Percentiles rank a stretch among this genome's conserved stretches.
These are phyloP conservation scores for Melanotus villosus DNA, from an alignment of 2,888 invertebrate genomes.

Conservation along the genomic window DNA sequence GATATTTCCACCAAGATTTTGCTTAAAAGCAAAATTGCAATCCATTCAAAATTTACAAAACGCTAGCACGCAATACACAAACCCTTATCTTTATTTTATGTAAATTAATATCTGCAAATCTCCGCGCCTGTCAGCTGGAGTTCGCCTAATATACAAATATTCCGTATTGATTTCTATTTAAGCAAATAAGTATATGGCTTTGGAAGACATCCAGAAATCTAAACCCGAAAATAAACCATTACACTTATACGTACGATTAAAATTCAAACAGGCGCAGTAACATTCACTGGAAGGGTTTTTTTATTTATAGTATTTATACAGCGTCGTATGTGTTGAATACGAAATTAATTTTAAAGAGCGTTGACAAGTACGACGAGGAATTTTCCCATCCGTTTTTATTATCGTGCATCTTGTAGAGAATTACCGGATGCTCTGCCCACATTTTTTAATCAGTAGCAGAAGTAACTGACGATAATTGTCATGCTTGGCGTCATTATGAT, in stretches of 20 bases:
- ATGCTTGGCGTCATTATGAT: neutral
- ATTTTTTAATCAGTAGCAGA: neutral
- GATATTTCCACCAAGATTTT: too few species aligned
- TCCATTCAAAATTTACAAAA: too few species aligned
- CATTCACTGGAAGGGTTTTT: neutral
- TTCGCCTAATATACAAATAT: neutral
- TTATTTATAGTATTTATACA: neutral
- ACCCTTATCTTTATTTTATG: neutral
- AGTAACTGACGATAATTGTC: neutral
- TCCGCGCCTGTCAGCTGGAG: neutral
- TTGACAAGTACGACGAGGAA: conserved; percentile 4
- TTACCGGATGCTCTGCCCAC: conserved; percentile 3
- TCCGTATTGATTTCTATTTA: neutral
- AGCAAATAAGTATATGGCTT: neutral
- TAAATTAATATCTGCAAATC: neutral
- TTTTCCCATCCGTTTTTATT: neutral
- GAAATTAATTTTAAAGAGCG: neutral
- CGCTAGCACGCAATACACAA: too few species aligned
- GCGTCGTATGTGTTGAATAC: too few species aligned
- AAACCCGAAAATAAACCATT: neutral
- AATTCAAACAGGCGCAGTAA: neutral
- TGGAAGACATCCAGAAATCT: neutral
- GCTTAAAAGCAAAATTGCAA: too few species aligned
- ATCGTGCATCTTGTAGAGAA: neutral
- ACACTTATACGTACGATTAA: neutral